phyloP scores from a whole-genome alignment of 2,113 vertebrate genomes.

The Chloebia gouldiae region DNA sequence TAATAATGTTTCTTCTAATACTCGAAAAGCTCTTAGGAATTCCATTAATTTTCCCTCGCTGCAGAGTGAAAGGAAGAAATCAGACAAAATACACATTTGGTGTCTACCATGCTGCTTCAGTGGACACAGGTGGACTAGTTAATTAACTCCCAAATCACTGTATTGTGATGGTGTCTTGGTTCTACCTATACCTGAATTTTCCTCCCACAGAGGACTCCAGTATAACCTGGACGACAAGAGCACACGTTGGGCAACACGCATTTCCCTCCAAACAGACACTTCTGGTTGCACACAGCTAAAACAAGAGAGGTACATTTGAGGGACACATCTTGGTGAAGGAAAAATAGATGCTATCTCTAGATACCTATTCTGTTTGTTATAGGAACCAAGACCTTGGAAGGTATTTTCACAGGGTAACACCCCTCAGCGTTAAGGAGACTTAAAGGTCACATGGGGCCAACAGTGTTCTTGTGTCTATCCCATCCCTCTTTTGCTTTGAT shows the following conservation, averaged over 20 bases:
- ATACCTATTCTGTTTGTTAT: background rate
- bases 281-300: slow-evolving; percentile 83
- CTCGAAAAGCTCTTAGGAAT: background rate
- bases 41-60: background rate
- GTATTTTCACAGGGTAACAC: background rate
- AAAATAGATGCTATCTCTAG: background rate
- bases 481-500: background rate
- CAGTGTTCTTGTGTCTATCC: background rate
- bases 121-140: background rate
- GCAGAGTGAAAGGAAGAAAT: background rate
- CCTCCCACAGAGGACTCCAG: slow-evolving; percentile 77
- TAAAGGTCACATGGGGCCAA: fast-evolving
- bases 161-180: background rate
- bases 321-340: background rate
- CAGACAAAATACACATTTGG: background rate
- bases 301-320: background rate
- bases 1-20: background rate
- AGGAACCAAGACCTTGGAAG: background rate
- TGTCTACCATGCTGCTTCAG: background rate
- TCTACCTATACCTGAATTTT: slow-evolving; percentile 71
- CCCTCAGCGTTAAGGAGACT: background rate
- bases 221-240: slow-evolving; percentile 80
- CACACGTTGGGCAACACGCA: slow-evolving; percentile 84
- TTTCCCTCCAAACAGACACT: slow-evolving; percentile 84
- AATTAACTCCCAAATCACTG: background rate